Conservation (phyloP, 2,113 vertebrate genomes). For the Pomatorhinus ruficollis region DNA sequence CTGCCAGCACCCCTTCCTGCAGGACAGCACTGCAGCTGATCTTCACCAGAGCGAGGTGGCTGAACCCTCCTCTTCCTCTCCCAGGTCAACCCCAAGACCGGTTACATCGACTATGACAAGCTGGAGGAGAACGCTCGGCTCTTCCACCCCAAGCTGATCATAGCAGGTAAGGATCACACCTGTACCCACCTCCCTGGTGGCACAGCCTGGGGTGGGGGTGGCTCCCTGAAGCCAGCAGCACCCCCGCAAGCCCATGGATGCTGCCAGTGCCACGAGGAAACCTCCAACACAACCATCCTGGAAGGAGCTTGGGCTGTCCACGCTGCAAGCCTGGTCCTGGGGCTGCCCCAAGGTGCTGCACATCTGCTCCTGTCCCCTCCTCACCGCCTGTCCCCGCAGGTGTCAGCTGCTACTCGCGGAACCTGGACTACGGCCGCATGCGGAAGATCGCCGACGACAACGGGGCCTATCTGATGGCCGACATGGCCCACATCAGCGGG, state of each 20-base stretch:
- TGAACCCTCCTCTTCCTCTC: neutral
- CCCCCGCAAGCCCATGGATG: accelerated
- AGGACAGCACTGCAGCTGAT: neutral
- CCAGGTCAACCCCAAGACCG: constrained; percentile 91
- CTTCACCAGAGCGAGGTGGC: neutral
- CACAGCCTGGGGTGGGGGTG: too few species aligned
- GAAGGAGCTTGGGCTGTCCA: neutral
- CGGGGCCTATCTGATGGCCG: too few species aligned
- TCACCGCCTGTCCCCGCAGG: constrained; percentile 65
- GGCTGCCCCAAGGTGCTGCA: neutral
- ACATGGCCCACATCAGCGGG: too few species aligned
- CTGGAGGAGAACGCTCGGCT: constrained; percentile 89
- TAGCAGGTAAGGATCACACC: constrained; percentile 81
- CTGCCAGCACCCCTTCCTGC: neutral
- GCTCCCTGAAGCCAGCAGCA: neutral
- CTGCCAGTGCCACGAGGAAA: neutral
- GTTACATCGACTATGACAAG: constrained; percentile 90
- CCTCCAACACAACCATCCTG: neutral
- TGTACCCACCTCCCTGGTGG: accelerated
- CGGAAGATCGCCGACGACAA: too few species aligned
- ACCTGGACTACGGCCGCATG: constrained; percentile 93
- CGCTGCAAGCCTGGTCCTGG: too few species aligned
- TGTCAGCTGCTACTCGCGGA: constrained; percentile 93
- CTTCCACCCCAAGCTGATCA: constrained; percentile 93
- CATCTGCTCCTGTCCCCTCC: neutral